A percentile compares a stretch with the other conserved stretches of the same genome.
These are phyloP conservation scores for Catalaphyllia jardinei DNA, from an alignment of 64 coral and sea anemone genomes.

Conservation along the genomic window DNA sequence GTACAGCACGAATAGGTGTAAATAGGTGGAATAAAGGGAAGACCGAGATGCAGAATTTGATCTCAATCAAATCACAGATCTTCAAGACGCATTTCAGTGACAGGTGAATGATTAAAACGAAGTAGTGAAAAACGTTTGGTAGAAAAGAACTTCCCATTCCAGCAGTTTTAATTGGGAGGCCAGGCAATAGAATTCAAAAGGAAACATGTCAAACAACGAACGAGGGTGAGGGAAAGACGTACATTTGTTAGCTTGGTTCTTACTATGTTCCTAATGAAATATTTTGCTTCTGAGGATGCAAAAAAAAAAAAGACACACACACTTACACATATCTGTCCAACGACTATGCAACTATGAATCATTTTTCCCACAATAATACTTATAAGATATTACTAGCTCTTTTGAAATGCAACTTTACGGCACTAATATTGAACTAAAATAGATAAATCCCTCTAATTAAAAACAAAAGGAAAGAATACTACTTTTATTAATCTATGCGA, in stretches of 20 bases:
- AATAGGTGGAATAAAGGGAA: no score
- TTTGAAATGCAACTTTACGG: not conserved
- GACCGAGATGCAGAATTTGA: no score
- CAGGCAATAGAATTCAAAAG: no score
- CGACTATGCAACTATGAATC: not conserved
- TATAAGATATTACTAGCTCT: not conserved
- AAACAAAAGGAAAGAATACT: not conserved
- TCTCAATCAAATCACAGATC: no score
- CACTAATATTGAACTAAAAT: not conserved
- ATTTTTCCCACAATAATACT: not conserved
- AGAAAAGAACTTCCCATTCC: no score
- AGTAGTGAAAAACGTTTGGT: no score
- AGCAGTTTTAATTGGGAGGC: no score
- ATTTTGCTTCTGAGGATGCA: not conserved
- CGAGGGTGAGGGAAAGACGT: not conserved
- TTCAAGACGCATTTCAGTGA: no score
- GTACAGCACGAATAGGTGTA: no score
- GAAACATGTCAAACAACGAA: no score
- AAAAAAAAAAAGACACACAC: not conserved
- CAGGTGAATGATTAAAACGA: no score
- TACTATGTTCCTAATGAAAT: not conserved
- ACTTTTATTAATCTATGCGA: not conserved
- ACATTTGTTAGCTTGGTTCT: not conserved
- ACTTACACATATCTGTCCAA: not conserved
- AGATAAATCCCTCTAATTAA: slow-evolving; percentile 4